These are phyloP conservation scores for Koerneria pararmatus DNA, from an alignment of 2,888 invertebrate species.

Conservation along the genomic window DNA sequence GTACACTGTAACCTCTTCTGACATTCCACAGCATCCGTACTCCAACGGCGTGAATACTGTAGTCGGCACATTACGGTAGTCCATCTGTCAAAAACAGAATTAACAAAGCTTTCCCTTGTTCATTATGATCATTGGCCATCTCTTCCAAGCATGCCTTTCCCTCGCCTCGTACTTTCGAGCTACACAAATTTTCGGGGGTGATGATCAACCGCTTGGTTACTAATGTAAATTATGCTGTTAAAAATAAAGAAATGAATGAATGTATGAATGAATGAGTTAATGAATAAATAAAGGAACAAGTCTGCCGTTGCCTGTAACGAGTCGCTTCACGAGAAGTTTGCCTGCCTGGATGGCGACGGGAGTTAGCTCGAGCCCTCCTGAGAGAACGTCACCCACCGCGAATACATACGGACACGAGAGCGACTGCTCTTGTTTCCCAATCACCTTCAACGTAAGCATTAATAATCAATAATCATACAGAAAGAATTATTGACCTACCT, in stretches of 20 bases:
- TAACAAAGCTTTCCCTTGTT: neutral
- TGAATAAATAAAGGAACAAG: constrained; percentile 13
- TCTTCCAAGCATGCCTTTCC: neutral
- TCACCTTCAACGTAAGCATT: too few species aligned
- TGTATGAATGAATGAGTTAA: neutral
- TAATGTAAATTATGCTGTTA: neutral
- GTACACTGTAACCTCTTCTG: constrained; percentile 86
- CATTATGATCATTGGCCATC: neutral
- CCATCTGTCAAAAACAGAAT: constrained; percentile 47
- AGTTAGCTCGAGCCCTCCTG: constrained; percentile 80
- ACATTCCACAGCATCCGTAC: constrained; percentile 87
- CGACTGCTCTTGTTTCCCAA: constrained; percentile 75
- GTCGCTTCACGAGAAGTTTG: constrained; percentile 72
- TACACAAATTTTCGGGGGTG: too few species aligned
- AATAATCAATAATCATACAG: too few species aligned
- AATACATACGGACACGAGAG: constrained; percentile 73
- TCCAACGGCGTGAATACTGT: constrained; percentile 93
- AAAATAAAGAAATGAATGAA: neutral
- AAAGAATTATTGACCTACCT: too few species aligned
- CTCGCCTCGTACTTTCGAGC: too few species aligned
- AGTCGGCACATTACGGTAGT: constrained; percentile 75
- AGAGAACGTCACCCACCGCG: constrained; percentile 81
- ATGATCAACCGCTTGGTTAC: neutral
- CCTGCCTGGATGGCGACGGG: constrained; percentile 92
- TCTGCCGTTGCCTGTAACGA: too few species aligned